These are phyloP conservation scores for Autographa pulchrina DNA, from an alignment of 2,888 invertebrate species.

Conservation along the genomic window DNA sequence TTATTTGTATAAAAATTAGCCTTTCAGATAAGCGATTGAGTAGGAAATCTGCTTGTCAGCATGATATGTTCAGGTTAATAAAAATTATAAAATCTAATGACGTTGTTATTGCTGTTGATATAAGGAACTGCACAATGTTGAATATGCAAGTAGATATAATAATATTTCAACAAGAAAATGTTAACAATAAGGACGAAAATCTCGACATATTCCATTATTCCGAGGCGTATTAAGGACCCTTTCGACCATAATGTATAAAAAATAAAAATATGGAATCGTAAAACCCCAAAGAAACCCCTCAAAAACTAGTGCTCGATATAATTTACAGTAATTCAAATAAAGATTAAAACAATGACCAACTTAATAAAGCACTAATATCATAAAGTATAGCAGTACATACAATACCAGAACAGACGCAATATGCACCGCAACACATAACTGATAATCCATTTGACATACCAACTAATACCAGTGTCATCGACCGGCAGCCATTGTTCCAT, in stretches of 20 bases:
- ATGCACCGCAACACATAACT: conserved; percentile 26
- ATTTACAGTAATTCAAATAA: background rate
- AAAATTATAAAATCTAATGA: background rate
- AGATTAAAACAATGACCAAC: conserved; percentile 17
- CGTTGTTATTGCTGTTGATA: too few species aligned
- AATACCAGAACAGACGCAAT: conserved; percentile 8
- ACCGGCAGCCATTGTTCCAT: conserved; percentile 71
- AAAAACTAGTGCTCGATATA: too few species aligned
- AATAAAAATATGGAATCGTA: too few species aligned
- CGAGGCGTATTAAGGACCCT: too few species aligned
- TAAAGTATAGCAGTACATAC: background rate
- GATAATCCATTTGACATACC: conserved; percentile 63
- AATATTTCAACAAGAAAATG: too few species aligned
- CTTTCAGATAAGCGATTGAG: background rate
- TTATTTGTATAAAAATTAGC: background rate
- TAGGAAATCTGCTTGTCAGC: background rate
- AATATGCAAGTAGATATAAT: too few species aligned
- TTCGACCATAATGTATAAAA: too few species aligned
- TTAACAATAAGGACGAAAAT: too few species aligned
- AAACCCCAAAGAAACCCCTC: too few species aligned
- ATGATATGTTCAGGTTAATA: background rate
- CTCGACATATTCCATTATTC: too few species aligned
- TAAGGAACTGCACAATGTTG: too few species aligned
- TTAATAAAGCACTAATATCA: conserved; percentile 7
- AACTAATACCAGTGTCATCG: conserved; percentile 73